A percentile compares a stretch with the other conserved stretches of the same genome.
Evolutionary conservation across 2,888 invertebrate genomes (phyloP).

Genomic region (Periphyllus acericola): DNA sequence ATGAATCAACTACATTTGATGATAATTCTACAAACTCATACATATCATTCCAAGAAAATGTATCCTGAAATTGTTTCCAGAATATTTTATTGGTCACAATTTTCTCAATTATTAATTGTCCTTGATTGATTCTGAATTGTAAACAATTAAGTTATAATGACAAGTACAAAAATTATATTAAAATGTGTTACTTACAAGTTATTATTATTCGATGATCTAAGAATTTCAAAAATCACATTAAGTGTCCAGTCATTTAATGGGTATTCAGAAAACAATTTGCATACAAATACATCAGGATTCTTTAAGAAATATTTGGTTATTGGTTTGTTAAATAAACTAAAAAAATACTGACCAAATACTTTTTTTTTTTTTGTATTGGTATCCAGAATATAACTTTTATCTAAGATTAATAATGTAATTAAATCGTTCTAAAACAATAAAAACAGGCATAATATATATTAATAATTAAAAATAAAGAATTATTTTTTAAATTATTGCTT

Average conservation of each 20-base stretch:
- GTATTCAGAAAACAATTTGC: slow-evolving; percentile 10
- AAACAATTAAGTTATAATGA: background rate
- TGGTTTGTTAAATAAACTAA: slow-evolving; percentile 31
- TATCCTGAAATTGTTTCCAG: background rate
- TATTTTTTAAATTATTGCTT: background rate
- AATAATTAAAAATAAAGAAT: no score
- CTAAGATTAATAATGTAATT: slow-evolving; percentile 9
- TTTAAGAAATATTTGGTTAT: slow-evolving; percentile 36
- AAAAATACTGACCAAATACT: slow-evolving; percentile 3
- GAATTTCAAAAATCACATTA: slow-evolving; percentile 3
- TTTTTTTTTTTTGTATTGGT: background rate
- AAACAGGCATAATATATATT: background rate
- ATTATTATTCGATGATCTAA: slow-evolving; percentile 9
- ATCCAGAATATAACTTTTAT: background rate
- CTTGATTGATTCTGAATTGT: background rate
- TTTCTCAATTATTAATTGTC: slow-evolving; percentile 28
- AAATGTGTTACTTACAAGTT: background rate
- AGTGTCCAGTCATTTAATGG: slow-evolving; percentile 26
- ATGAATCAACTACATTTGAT: slow-evolving; percentile 6
- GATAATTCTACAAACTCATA: slow-evolving; percentile 26
- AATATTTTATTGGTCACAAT: background rate
- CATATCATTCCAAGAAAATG: slow-evolving; percentile 23
- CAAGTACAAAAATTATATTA: background rate
- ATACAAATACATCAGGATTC: background rate
- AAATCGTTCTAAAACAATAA: slow-evolving; percentile 16